Percentiles rank a stretch among this genome's conserved stretches.
Evolutionary conservation across 2,888 invertebrate genomes (phyloP).

Genomic region (Sussaba pulchella): DNA sequence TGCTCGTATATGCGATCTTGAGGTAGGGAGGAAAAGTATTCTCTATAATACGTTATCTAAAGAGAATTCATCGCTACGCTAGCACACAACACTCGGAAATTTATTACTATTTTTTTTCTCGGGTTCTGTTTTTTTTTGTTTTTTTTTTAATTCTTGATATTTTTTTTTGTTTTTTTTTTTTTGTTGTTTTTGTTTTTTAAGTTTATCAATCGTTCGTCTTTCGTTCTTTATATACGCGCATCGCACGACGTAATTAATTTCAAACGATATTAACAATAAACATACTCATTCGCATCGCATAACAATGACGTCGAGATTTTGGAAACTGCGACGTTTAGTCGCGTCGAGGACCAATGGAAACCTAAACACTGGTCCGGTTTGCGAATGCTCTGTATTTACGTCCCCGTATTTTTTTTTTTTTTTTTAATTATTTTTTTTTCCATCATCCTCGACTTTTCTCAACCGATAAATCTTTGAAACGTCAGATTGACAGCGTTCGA

Average conservation of each 20-base stretch:
- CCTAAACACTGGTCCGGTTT: conserved; percentile 32
- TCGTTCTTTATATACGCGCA: conserved; percentile 22
- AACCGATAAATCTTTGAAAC: conserved; percentile 29
- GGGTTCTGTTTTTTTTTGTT: conserved; percentile 22
- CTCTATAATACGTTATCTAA: conserved; percentile 68
- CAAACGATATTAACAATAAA: conserved; percentile 52
- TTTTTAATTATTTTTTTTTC: conserved; percentile 31
- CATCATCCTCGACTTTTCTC: conserved; percentile 11
- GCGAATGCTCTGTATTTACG: conserved; percentile 37
- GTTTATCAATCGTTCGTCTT: conserved; percentile 7
- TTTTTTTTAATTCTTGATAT: background rate
- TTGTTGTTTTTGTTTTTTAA: conserved; percentile 15
- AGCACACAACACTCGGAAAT: conserved; percentile 73
- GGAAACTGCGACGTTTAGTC: conserved; percentile 59
- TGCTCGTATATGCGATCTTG: conserved; percentile 72
- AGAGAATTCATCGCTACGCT: conserved; percentile 66
- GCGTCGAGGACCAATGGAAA: conserved; percentile 38
- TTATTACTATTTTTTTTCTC: conserved; percentile 63
- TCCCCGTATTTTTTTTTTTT: conserved; percentile 6
- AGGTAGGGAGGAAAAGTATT: conserved; percentile 77
- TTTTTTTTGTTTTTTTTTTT: conserved; percentile 29
- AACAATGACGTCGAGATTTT: conserved; percentile 64
- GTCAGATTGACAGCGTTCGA: conserved; percentile 58
- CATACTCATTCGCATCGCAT: conserved; percentile 60
- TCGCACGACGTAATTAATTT: conserved; percentile 45